phyloP scores from a whole-genome alignment of 2,888 invertebrate genomes.

The Philhelius pedissequus region DNA sequence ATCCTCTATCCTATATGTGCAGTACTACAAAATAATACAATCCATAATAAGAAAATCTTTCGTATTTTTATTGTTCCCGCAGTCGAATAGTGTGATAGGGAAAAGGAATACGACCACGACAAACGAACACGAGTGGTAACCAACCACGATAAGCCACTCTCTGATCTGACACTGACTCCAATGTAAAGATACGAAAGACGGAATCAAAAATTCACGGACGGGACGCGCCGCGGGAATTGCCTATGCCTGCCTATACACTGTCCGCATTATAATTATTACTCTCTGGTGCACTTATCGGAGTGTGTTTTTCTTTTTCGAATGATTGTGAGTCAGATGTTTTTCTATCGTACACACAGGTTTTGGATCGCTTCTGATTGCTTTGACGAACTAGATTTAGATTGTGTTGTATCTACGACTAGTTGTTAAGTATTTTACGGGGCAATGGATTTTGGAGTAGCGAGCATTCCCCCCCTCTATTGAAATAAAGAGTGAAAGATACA shows the following conservation, averaged over 20 bases:
- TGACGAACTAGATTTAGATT: conserved; percentile 48
- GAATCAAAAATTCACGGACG: not conserved
- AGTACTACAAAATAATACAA: conserved; percentile 18
- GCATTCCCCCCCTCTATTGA: conserved; percentile 42
- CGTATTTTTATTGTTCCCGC: conserved; percentile 14
- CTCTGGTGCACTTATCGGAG: conserved; percentile 22
- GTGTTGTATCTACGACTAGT: conserved; percentile 44
- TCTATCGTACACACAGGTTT: conserved; percentile 42
- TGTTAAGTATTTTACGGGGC: conserved; percentile 27
- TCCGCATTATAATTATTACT: conserved; percentile 42
- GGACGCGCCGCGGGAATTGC: not conserved
- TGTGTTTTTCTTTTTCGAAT: not conserved
- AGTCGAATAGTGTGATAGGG: conserved; percentile 29
- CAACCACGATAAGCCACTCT: conserved; percentile 49
- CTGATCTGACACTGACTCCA: conserved; percentile 18
- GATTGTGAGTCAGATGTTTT: conserved; percentile 51
- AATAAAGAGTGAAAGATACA: conserved; percentile 56
- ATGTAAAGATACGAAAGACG: conserved; percentile 7
- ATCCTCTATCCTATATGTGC: conserved; percentile 35
- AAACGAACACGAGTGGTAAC: conserved; percentile 6
- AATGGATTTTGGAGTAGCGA: conserved; percentile 58
- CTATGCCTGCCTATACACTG: no score
- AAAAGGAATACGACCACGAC: not conserved
- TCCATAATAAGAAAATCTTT: conserved; percentile 50
- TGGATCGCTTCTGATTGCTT: conserved; percentile 15